Percentiles rank a stretch among this genome's conserved stretches.
These are phyloP conservation scores for Chirona hameri DNA, from an alignment of 2,888 invertebrate species.

Conservation along the genomic window DNA sequence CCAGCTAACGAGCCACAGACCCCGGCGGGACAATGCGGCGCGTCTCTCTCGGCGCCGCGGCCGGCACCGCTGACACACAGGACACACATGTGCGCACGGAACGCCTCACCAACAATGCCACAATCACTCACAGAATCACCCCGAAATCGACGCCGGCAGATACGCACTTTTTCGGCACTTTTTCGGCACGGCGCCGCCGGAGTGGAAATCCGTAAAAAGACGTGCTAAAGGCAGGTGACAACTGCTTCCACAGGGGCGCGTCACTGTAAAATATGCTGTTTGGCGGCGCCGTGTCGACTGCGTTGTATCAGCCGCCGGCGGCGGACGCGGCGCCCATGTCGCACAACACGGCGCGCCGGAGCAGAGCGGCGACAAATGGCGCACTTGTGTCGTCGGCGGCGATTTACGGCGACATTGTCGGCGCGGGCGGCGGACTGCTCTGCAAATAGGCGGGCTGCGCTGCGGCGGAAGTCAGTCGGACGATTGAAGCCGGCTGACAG, in stretches of 20 bases:
- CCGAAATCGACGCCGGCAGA: neutral
- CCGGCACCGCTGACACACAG: neutral
- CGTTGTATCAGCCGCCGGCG: neutral
- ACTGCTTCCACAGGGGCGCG: slow-evolving; percentile 6
- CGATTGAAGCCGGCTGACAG: too few relatives aligned
- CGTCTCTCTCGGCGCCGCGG: neutral
- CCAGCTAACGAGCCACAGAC: neutral
- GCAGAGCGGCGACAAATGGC: slow-evolving; percentile 2
- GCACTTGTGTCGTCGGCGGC: slow-evolving; percentile 23
- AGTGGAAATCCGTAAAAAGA: slow-evolving; percentile 9
- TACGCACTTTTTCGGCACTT: neutral
- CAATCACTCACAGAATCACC: neutral
- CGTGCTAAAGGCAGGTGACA: slow-evolving; percentile 11
- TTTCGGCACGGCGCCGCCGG: neutral
- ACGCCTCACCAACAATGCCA: neutral
- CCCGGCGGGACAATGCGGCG: neutral
- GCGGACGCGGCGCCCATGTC: neutral
- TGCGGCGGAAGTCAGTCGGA: neutral
- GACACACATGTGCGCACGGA: neutral
- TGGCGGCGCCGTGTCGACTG: neutral
- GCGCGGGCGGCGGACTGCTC: neutral
- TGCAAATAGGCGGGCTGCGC: neutral
- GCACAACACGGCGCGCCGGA: neutral
- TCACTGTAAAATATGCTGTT: slow-evolving; percentile 13
- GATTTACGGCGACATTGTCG: slow-evolving; percentile 23